Evolutionary conservation across 2,888 invertebrate species (phyloP), one percentile per base, ranked within the genome.

Genomic region (Synanthedon tipuliformis): DNA sequence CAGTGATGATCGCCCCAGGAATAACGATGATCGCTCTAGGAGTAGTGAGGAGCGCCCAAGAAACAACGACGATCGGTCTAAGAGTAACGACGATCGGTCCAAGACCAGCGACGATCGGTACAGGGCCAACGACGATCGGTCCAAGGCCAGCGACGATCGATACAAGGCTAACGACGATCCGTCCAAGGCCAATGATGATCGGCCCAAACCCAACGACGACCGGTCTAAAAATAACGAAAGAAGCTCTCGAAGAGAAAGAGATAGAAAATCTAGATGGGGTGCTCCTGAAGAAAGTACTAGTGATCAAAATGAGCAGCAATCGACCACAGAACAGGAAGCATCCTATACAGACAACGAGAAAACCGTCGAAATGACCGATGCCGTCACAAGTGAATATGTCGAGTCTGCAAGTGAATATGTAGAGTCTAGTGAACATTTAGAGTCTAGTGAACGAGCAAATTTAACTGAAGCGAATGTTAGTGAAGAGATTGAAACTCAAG

Each of bases 251-350:
- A 68, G 76, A 52, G 82, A 83, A 13, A 81, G 75, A 57, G 86
- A 86, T 54, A 74, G 86, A 40, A 86, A 83, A 54, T 86, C 86
- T 2, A 53, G 50, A 16, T 51, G 54, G 50, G n/a, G 49, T 12
- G 59, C 54, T n/a, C 54, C 53, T n/a, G 53, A 52, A 8, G 58
- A 57, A 54, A 23, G 23, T 23, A 49, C 11, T 5, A 7, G 40
- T n/a, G 40, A 50, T 3, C 50, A 34, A 50, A 18, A 34, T n/a
- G 50, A 50, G 27, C 16, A 12, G 12, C 34, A 34, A 34, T 34
- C 34, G 10, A 34, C 10, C 34, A 34, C 10, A 34, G 15, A 13
- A 15, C 48, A 45, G 2, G 48, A 45, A 45, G 13, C n/a, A 12
- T n/a, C 15, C n/a, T 15, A n/a, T 11, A 10, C 13, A 50, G 50